Base-by-base conservation (phyloP, 2,888 invertebrate genomes). In the Hanleya hanleyi region DNA sequence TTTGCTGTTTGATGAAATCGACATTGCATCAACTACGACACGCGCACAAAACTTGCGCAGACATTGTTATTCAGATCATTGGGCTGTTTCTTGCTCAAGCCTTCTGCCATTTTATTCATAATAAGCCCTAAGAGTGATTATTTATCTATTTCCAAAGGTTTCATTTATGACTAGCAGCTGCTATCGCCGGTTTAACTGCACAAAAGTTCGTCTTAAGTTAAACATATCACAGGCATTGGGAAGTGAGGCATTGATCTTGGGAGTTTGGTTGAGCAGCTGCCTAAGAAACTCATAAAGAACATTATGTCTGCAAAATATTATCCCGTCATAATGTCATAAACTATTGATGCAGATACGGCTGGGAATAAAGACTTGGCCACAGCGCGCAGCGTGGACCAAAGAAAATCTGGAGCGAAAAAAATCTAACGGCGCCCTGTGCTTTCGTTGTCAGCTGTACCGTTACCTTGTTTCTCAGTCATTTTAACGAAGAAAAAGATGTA, bases 121-220 rank as follows among this genome's bases (percentile, higher is more conserved):
- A 66, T 66, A 66, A 66, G 66, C 66, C 41, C 22, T 41, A 66
- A 66, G 66, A 66, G 66, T 66, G 37, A 66, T 66, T 66, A 66
- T 66, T 66, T 66, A 66, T 66, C 66, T 66, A 41, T 37, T 66
- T 41, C 41, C 66, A 66, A 41, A 66, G 66, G 66, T 66, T 66
- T 66, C 38, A 66, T 66, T 66, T 66, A 66, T 41, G 66, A 41
- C 41, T 22, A 41, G 66, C 66, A 66, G 66, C 66, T 66, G 66
- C 41, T 38, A 38, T 37, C 26, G 66, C 41, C 15, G 29, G 41
- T 66, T 66, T 66, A 41, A 66, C 37, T 41, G 38, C 38, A 29
- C 38, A 37, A 66, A 66, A 37, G 41, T 37, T 41, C 66, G 29
- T 37, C 29, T 37, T 26, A 66, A 66, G 66, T 41, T 41, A 38